Conservation (phyloP, 2,888 invertebrate genomes). For the Cyclophora punctaria region DNA sequence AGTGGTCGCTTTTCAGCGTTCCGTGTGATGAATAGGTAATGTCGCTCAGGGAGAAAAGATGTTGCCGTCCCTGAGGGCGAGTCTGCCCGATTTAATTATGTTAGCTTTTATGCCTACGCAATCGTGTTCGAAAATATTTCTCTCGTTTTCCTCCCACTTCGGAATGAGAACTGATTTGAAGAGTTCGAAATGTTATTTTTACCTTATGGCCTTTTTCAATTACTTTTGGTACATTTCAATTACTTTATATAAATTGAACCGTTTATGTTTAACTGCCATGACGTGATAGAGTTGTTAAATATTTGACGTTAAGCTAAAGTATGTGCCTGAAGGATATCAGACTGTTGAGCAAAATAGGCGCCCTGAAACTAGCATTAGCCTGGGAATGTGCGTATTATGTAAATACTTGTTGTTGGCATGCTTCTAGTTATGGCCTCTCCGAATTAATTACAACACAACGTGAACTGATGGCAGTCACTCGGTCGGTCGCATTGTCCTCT, state of each 20-base stretch:
- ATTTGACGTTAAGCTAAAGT: constrained; percentile 12
- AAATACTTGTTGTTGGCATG: constrained; percentile 22
- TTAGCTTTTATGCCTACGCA: constrained; percentile 33
- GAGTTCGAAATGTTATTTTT: constrained; percentile 16
- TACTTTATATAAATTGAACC: constrained; percentile 4
- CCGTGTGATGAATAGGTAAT: constrained; percentile 55
- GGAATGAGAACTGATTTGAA: constrained; percentile 13
- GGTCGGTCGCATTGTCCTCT: constrained; percentile 8
- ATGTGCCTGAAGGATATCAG: constrained; percentile 12
- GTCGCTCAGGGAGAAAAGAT: constrained; percentile 38
- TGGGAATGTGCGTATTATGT: constrained; percentile 31
- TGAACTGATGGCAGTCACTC: constrained; percentile 14
- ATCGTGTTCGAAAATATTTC: constrained; percentile 23
- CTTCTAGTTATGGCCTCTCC: constrained; percentile 19
- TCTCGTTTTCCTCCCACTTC: constrained; percentile 19
- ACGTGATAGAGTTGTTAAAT: constrained; percentile 5
- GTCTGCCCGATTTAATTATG: constrained; percentile 41
- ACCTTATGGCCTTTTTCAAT: constrained; percentile 8
- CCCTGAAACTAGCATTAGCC: constrained; percentile 22
- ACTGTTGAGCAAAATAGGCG: constrained; percentile 15
- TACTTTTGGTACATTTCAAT: constrained; percentile 2
- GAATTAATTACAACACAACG: constrained; percentile 24
- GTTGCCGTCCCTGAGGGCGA: constrained; percentile 33
- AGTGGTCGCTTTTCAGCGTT: constrained; percentile 48
- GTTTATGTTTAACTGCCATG: constrained; percentile 1